Conservation (phyloP, 2,797 vertebrate species). For the Xerus rutilus region DNA sequence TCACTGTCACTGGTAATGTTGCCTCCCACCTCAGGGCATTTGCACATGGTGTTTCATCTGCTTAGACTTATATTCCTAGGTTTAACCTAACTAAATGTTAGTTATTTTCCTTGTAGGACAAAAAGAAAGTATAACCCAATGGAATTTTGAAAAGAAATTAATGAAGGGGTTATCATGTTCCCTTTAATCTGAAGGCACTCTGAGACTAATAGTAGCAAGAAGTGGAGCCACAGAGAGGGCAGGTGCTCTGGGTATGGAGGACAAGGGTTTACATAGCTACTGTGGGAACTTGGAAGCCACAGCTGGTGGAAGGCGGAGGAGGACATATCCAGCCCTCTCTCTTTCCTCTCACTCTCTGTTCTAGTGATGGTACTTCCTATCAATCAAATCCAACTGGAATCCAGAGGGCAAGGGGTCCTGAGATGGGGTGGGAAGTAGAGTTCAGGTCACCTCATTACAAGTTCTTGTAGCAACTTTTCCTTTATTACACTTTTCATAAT, state of each 20-base stretch:
- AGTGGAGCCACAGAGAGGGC: not conserved
- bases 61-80: not conserved
- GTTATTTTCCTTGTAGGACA: not conserved
- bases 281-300: not conserved
- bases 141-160: not conserved
- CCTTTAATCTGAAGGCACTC: not conserved
- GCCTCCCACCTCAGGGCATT: not conserved
- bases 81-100: not conserved
- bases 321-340: not conserved
- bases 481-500: not conserved
- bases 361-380: fast-evolving
- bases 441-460: not conserved
- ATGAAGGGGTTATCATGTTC: not conserved
- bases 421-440: not conserved
- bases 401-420: not conserved
- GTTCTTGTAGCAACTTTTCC: not conserved
- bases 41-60: not conserved
- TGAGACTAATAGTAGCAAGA: not conserved
- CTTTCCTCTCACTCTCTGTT: not conserved
- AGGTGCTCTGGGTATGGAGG: not conserved
- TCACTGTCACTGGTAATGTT: not conserved
- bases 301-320: not conserved
- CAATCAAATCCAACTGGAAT: not conserved
- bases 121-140: not conserved
- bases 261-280: not conserved